phyloP scores from a whole-genome alignment of 2,113 vertebrate genomes.

The Prunella fulvescens region DNA sequence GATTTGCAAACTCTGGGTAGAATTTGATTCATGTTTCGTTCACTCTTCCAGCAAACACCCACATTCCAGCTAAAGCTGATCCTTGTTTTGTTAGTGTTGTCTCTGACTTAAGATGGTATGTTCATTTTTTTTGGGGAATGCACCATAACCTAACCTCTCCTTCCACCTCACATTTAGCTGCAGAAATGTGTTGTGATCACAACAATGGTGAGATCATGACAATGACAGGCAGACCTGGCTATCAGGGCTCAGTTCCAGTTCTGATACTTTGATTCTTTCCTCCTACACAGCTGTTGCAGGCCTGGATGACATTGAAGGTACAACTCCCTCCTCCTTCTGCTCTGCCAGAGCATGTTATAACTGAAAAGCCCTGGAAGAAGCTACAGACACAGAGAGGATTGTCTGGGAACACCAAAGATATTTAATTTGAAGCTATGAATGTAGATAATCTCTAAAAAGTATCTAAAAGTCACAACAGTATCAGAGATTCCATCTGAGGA shows the following conservation, averaged over 20 bases:
- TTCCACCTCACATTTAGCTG: neutral
- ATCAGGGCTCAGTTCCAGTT: neutral
- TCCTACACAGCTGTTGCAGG: neutral
- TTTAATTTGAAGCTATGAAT: neutral
- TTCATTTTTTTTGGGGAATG: neutral
- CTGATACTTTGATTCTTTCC: neutral
- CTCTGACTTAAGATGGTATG: neutral
- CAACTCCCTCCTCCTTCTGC: neutral
- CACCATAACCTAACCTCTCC: neutral
- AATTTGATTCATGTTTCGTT: neutral
- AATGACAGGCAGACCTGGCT: neutral
- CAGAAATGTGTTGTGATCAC: neutral
- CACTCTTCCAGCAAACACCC: neutral
- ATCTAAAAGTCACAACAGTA: neutral
- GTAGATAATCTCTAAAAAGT: neutral
- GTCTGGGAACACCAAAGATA: neutral
- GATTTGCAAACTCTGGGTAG: constrained; percentile 12
- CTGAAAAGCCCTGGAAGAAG: neutral
- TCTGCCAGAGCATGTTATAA: neutral
- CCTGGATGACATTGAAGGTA: neutral
- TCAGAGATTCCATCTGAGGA: neutral
- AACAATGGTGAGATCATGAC: neutral
- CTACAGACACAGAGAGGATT: neutral
- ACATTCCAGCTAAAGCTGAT: neutral
- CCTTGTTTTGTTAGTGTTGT: neutral